Evolutionary conservation across 2,797 vertebrate species (phyloP).

Genomic region (Megaceryle alcyon): DNA sequence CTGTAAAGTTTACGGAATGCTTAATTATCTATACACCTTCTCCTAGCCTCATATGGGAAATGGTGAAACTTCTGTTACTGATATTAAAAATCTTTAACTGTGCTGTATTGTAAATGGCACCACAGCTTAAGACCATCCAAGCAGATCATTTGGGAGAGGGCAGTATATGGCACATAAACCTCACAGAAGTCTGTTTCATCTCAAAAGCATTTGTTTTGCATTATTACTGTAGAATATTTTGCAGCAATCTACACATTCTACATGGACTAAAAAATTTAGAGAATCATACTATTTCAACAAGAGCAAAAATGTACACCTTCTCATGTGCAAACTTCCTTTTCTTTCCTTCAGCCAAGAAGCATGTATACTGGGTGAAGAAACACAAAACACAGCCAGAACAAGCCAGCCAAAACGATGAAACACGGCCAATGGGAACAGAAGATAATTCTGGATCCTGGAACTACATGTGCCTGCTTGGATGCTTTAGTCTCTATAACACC

Average conservation of each 20-base stretch:
- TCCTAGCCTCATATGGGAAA: not conserved
- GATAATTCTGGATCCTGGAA: not conserved
- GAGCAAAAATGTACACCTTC: not conserved
- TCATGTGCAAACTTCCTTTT: not conserved
- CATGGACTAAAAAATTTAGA: not conserved
- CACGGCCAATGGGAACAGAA: not conserved
- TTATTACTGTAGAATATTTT: not conserved
- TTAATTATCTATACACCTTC: not conserved
- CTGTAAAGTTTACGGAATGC: not conserved
- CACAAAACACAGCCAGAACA: not conserved
- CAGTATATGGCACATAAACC: not conserved
- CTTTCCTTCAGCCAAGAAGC: not conserved
- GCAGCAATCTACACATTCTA: not conserved
- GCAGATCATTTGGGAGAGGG: not conserved
- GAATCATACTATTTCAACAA: not conserved
- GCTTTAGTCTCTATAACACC: not conserved
- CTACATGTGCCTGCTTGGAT: not conserved
- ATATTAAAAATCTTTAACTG: not conserved
- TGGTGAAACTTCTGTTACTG: not conserved
- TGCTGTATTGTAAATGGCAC: not conserved
- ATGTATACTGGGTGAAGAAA: not conserved
- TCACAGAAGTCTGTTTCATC: not conserved
- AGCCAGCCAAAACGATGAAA: not conserved
- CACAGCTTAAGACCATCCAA: not conserved
- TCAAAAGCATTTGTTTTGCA: not conserved